Evolutionary conservation across 2,113 vertebrate species (phyloP), one percentile per base, ranked within the genome.

Genomic region (Colossoma macropomum): DNA sequence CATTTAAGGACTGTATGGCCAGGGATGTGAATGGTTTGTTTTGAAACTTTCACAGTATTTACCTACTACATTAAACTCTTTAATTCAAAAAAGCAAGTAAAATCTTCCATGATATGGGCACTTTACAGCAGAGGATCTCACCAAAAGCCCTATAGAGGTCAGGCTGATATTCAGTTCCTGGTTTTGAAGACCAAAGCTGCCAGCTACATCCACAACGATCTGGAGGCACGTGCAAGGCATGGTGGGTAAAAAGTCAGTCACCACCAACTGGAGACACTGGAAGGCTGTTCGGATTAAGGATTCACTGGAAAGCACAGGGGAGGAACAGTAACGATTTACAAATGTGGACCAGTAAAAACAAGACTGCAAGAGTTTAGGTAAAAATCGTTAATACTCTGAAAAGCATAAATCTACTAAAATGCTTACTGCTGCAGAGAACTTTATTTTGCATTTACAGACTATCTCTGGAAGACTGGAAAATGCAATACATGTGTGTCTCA

Each of bases 111-210:
- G n/a, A n/a, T n/a, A n/a, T n/a, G n/a, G n/a, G n/a, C n/a, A n/a
- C n/a, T n/a, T n/a, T n/a, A n/a, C 10, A n/a, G 34, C 10, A 77
- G 3, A 54, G 34, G 0, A 15, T 45, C 94, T 95, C 88, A 99
- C 98, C 96, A 99, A 91, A 63, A 99, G 95, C 77, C 98, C 98
- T 82, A 99, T 99, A 84, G 98, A 99, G 69, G 98, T 99, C 91
- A 99, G 94, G 90, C 98, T 99, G 93, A 99, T 99, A 91, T 99
- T 99, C 84, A 99, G 94, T 89, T 99, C 98, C 92, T 99, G 98
- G 92, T 99, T 99, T 92, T 99, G 98, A 90, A 99, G 96, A 77
- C 98, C 98, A 91, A 99, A 99, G 93, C 97, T 99, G 87, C 98
- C 96, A 60, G 98, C 98, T 88, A 99, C 98, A 90, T 98, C 97